Conservation (phyloP, 2,888 invertebrate species). For the Synanthedon tipuliformis region DNA sequence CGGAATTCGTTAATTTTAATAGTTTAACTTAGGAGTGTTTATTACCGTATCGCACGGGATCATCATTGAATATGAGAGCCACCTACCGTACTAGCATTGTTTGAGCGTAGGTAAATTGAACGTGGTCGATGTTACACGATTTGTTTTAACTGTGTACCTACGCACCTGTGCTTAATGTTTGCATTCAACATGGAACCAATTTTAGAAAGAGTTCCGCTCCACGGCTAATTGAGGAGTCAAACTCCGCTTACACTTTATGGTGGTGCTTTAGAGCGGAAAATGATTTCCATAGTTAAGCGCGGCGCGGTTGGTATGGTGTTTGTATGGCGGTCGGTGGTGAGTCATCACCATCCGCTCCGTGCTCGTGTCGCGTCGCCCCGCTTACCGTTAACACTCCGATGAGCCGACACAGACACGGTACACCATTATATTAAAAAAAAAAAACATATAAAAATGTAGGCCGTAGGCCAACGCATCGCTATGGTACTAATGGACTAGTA, state of each 20-base stretch:
- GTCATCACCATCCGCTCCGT: conserved; percentile 20
- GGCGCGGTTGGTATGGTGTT: conserved; percentile 22
- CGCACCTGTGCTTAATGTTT: not conserved
- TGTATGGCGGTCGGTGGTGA: conserved; percentile 34
- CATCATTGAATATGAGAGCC: no score
- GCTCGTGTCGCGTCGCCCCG: conserved; percentile 4
- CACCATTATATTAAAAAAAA: no score
- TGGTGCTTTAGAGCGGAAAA: conserved; percentile 42
- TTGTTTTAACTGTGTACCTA: not conserved
- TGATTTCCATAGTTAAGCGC: conserved; percentile 29
- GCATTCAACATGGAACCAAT: conserved; percentile 6
- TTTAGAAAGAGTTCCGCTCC: conserved; percentile 7
- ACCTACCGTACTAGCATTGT: no score
- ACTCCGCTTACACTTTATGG: conserved; percentile 1
- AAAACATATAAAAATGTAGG: no score
- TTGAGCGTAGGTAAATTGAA: no score
- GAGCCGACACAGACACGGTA: not conserved
- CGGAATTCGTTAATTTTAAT: no score
- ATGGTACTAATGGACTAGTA: no score
- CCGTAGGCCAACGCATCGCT: no score
- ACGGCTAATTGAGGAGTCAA: conserved; percentile 2
- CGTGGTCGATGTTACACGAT: no score
- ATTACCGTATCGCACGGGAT: no score
- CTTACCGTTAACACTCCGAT: conserved; percentile 34
- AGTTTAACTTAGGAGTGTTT: no score